phyloP scores from a whole-genome alignment of 2,888 invertebrate genomes.

The Tetheella fluctuosa region DNA sequence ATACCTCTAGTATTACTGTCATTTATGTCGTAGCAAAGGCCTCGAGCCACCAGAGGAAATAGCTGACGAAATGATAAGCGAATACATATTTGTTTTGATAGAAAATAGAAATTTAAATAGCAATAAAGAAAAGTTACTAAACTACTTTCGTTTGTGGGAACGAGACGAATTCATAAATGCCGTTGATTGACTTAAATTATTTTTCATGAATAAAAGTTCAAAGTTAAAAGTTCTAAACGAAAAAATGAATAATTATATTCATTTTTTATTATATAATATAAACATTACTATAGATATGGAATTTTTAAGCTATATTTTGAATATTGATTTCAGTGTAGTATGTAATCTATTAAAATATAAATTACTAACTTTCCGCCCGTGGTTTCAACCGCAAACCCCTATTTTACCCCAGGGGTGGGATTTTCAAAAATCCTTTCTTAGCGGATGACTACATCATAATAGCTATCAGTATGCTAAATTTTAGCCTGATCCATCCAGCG shows the following conservation, averaged over 20 bases:
- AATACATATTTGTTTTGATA: slow-evolving; percentile 5
- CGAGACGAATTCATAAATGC: neutral
- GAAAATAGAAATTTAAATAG: slow-evolving; percentile 6
- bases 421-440: too few relatives aligned
- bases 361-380: too few relatives aligned
- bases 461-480: too few relatives aligned
- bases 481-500: too few relatives aligned
- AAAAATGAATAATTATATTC: neutral
- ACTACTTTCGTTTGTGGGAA: slow-evolving; percentile 2
- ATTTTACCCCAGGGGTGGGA: too few relatives aligned
- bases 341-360: too few relatives aligned
- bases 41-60: neutral
- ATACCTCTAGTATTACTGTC: neutral
- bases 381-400: too few relatives aligned
- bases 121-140: neutral
- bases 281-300: too few relatives aligned
- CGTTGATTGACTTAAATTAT: neutral
- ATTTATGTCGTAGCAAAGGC: neutral
- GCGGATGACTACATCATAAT: too few relatives aligned
- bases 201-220: neutral
- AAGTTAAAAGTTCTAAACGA: neutral
- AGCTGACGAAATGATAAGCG: slow-evolving; percentile 2
- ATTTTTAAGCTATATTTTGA: too few relatives aligned
- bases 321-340: too few relatives aligned
- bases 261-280: too few relatives aligned